Evolutionary conservation across 30 jellyfish, hydroid and myxozoan species (phyloP).

Genomic region (Aurelia aurita): DNA sequence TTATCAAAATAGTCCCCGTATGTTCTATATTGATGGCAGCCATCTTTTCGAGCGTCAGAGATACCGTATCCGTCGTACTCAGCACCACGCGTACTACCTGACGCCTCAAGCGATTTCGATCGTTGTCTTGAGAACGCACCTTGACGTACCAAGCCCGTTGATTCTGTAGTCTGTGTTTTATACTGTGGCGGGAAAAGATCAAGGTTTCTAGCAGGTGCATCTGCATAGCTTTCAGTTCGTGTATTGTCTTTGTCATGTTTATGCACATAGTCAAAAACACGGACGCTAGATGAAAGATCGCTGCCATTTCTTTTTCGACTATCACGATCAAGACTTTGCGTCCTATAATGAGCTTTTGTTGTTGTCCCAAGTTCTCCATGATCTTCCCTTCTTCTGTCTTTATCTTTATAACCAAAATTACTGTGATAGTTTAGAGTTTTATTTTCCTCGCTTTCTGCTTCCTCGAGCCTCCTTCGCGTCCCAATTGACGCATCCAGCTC

Average conservation of each 20-base stretch:
- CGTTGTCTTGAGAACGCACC: constrained; percentile 55
- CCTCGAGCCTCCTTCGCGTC: neutral
- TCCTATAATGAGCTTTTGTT: neutral
- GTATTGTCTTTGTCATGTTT: constrained; percentile 28
- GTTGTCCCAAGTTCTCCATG: neutral
- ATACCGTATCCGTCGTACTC: too few relatives aligned
- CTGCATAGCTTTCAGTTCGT: constrained; percentile 16
- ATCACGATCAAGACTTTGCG: neutral
- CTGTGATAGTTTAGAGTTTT: neutral
- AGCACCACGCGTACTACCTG: too few relatives aligned
- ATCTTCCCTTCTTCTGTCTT: neutral
- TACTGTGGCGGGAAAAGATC: constrained; percentile 12
- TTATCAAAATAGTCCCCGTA: too few relatives aligned
- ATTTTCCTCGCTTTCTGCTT: neutral
- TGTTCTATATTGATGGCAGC: too few relatives aligned
- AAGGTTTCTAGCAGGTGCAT: constrained; percentile 31
- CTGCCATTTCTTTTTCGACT: neutral
- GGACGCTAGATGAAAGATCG: constrained; percentile 22
- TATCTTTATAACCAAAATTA: neutral
- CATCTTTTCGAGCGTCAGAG: too few relatives aligned
- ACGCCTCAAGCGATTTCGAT: constrained; percentile 28
- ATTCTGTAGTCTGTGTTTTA: constrained; percentile 8
- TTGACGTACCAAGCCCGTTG: constrained; percentile 10
- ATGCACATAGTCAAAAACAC: constrained; percentile 35
- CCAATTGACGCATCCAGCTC: constrained; percentile 28